These are phyloP conservation scores for Folsomia manolachei DNA, from an alignment of 2,888 invertebrate genomes.

Conservation along the genomic window DNA sequence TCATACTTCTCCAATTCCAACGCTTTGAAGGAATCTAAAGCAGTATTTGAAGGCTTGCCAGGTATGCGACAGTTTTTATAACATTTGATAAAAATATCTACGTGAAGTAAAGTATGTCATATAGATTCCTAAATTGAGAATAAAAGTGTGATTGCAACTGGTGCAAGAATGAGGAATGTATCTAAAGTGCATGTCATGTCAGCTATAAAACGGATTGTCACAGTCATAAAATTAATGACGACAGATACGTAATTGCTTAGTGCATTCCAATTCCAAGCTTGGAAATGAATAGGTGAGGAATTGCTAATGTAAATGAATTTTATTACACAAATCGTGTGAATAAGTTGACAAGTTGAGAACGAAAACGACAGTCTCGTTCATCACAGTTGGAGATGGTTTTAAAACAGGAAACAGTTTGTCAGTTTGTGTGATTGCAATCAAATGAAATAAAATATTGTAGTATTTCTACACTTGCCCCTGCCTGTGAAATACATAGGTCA, in stretches of 20 bases:
- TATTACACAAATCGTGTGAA: neutral
- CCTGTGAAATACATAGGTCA: no score
- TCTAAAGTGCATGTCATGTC: neutral
- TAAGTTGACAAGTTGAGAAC: slow-evolving; percentile 4
- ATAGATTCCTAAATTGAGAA: no score
- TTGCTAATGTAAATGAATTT: neutral
- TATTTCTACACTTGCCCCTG: no score
- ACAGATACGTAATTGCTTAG: no score
- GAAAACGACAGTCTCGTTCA: neutral
- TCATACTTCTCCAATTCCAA: no score
- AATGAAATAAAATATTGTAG: neutral
- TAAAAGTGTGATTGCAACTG: no score
- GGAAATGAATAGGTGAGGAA: neutral
- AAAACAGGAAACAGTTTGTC: neutral
- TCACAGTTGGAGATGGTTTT: neutral
- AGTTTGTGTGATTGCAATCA: neutral
- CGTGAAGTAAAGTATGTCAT: no score
- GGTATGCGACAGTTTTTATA: no score
- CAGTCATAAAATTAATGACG: neutral
- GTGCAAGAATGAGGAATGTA: no score
- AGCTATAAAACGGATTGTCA: neutral
- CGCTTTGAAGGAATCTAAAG: no score
- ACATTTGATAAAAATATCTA: no score
- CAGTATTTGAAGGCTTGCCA: no score
- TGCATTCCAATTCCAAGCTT: neutral